Percentiles rank a stretch among this genome's conserved stretches.
These are phyloP conservation scores for Muntiacus muntjak DNA, from an alignment of 2,113 vertebrate species.

Conservation along the genomic window DNA sequence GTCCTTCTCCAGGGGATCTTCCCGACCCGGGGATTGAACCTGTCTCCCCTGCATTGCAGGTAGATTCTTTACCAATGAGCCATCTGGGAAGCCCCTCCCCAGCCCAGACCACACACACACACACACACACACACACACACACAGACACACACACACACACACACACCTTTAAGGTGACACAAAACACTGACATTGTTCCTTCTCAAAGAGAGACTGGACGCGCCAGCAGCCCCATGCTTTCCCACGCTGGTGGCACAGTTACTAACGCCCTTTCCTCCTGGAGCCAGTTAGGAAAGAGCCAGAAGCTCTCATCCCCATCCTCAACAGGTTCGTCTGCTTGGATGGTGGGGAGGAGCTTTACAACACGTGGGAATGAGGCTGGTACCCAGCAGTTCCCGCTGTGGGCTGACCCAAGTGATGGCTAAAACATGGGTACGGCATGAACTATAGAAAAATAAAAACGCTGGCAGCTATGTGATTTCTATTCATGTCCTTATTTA, in stretches of 20 bases:
- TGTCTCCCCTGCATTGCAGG: not conserved
- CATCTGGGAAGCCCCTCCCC: not conserved
- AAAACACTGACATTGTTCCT: not conserved
- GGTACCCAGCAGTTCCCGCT: fast-evolving
- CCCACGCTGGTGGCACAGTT: fast-evolving
- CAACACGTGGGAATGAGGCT: not conserved
- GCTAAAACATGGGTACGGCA: too few relatives aligned
- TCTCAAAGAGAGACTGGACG: not conserved
- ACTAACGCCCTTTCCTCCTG: fast-evolving
- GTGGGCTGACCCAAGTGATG: fast-evolving
- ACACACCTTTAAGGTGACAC: not conserved
- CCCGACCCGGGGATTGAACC: not conserved
- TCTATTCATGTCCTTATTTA: not conserved
- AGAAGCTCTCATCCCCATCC: fast-evolving
- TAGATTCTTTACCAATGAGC: not conserved
- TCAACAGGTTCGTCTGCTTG: not conserved
- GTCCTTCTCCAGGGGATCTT: not conserved
- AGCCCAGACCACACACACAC: too few relatives aligned
- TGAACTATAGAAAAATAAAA: fast-evolving
- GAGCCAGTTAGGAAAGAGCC: not conserved
- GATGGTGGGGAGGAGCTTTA: fast-evolving
- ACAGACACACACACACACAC: too few relatives aligned
- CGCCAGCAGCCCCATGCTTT: not conserved
- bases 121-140: too few relatives aligned
- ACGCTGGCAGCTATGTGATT: not conserved